These are phyloP conservation scores for Acheta domesticus DNA, from an alignment of 2,888 invertebrate genomes.

Conservation along the genomic window DNA sequence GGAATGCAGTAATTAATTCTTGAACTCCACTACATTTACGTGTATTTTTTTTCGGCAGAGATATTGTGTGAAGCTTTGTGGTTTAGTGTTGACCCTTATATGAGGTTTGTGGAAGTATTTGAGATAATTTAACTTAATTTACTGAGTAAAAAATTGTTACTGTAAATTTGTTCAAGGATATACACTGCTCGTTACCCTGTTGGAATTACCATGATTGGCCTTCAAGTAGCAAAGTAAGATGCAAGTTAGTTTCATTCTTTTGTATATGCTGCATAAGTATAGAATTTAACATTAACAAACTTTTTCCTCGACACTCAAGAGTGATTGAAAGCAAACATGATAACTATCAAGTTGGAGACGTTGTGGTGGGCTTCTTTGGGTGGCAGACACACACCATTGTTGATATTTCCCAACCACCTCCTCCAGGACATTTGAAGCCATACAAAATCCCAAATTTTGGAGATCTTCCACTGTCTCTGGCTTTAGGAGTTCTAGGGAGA, in stretches of 20 bases:
- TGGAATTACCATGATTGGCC: conserved; percentile 66
- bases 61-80: conserved; percentile 44
- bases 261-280: conserved; percentile 41
- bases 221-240: conserved; percentile 48
- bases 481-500: conserved; percentile 45
- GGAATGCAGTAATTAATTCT: too few species aligned
- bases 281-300: conserved; percentile 44
- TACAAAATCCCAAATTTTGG: conserved; percentile 42
- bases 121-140: too few species aligned
- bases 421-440: conserved; percentile 37
- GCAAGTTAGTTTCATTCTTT: background rate
- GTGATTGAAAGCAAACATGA: conserved; percentile 64
- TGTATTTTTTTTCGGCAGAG: conserved; percentile 40
- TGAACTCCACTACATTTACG: background rate
- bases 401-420: conserved; percentile 45
- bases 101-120: conserved; percentile 35
- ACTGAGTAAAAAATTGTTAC: too few species aligned
- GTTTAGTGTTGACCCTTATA: conserved; percentile 46
- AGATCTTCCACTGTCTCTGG: conserved; percentile 43
- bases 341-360: conserved; percentile 61
- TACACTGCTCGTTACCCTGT: conserved; percentile 47
- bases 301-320: conserved; percentile 47
- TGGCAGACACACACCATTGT: conserved; percentile 63
- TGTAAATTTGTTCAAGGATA: conserved; percentile 43
- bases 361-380: conserved; percentile 62